A percentile compares a stretch with the other conserved stretches of the same genome.
Conservation (phyloP, 1,140 invertebrate species). For the Holcopasites calliopsidis region DNA sequence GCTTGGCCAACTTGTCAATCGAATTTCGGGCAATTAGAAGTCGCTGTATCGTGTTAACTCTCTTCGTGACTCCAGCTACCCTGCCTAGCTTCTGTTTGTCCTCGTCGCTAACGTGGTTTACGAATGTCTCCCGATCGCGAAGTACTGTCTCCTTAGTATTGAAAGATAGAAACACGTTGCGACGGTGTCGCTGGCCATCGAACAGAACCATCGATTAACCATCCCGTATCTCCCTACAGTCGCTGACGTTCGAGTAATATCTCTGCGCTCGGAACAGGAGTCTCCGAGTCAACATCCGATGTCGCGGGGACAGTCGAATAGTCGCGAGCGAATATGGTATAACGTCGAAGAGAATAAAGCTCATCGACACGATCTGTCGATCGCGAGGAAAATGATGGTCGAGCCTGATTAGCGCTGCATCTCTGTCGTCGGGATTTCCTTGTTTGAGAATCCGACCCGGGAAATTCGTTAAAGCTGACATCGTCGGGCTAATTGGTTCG, state of each 20-base stretch:
- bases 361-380: conserved; percentile 12
- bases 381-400: neutral
- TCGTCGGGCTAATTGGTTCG: neutral
- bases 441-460: neutral
- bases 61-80: neutral
- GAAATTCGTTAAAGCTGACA: conserved; percentile 11
- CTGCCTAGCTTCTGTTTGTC: neutral
- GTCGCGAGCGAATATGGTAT: neutral
- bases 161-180: too few species aligned
- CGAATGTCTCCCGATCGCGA: too few species aligned
- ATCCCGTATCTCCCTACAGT: neutral
- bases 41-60: neutral
- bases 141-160: too few species aligned
- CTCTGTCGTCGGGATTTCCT: neutral
- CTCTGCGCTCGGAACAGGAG: neutral
- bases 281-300: conserved; percentile 12
- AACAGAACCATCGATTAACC: conserved; percentile 15
- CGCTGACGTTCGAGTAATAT: neutral
- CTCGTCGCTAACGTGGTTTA: neutral
- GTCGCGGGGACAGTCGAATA: neutral
- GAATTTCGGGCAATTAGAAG: neutral
- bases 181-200: neutral
- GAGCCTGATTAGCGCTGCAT: neutral
- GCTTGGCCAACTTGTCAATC: neutral
- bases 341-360: neutral